phyloP scores from a whole-genome alignment of 53 echinoderm and acorn worm genomes.

The Apostichopus leukothele region DNA sequence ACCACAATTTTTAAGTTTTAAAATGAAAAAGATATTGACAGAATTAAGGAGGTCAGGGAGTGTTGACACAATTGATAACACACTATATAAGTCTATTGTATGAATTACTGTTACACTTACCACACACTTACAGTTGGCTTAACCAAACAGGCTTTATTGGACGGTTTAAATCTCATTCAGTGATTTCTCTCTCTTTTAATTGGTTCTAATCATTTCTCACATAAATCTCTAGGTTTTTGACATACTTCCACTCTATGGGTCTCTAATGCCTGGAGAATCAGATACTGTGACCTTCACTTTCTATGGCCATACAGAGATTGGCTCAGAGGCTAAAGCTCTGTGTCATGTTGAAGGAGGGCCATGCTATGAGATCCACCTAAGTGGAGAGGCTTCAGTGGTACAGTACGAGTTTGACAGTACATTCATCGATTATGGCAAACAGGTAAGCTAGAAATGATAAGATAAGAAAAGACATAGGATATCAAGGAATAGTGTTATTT shows the following conservation, averaged over 20 bases:
- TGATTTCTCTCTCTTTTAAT: no score
- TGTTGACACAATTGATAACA: no score
- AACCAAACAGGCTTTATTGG: no score
- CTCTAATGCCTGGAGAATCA: conserved; percentile 88
- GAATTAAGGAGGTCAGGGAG: no score
- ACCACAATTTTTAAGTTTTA: no score
- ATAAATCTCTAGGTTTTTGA: conserved; percentile 75
- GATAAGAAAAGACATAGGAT: no score
- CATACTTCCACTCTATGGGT: conserved; percentile 93
- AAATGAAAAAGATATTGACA: no score
- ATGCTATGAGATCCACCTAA: conserved; percentile 83
- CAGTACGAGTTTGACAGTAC: conserved; percentile 93
- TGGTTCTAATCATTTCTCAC: neutral
- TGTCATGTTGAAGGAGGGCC: conserved; percentile 96
- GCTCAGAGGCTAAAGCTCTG: conserved; percentile 90
- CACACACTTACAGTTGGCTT: no score
- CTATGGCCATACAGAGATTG: conserved; percentile 98
- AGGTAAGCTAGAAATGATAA: conserved; percentile 55
- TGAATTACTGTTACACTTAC: no score
- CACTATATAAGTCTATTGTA: no score
- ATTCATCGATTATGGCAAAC: conserved; percentile 90
- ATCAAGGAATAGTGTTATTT: no score
- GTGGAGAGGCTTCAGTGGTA: conserved; percentile 95
- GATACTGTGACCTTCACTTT: conserved; percentile 98
- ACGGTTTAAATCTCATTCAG: no score